phyloP scores from a whole-genome alignment of 2,888 invertebrate genomes.

The Agrochola circellaris region DNA sequence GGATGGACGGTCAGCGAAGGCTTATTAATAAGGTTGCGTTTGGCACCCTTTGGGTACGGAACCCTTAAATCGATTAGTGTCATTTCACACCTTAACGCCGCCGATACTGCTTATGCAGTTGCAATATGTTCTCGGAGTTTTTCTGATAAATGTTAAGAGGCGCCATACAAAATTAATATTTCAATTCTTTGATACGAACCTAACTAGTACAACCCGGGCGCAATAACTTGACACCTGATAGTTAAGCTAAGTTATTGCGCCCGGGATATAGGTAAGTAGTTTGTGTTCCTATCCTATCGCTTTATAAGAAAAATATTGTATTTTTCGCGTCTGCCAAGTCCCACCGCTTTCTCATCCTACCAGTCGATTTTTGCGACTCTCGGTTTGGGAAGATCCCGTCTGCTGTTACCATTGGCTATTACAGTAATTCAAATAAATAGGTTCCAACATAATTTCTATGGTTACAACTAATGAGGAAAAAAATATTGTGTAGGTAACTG shows the following conservation, averaged over 20 bases:
- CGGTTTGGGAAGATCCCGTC: not conserved
- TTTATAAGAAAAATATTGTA: not conserved
- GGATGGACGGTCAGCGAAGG: no score
- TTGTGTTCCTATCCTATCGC: not conserved
- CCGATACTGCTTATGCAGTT: not conserved
- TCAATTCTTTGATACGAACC: not conserved
- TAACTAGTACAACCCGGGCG: no score
- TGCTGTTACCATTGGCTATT: not conserved
- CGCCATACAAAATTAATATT: not conserved
- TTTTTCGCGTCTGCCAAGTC: not conserved
- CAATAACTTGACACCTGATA: no score
- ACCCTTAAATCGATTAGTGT: conserved; percentile 13
- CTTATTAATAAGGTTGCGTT: no score
- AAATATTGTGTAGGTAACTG: not conserved
- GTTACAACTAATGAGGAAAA: not conserved
- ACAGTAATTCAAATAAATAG: not conserved
- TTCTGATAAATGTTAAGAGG: not conserved
- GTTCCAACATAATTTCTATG: no score
- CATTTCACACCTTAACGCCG: conserved; percentile 37
- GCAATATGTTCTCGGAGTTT: not conserved
- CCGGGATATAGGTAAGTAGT: no score
- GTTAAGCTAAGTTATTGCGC: no score
- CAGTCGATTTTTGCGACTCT: not conserved
- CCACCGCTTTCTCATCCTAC: no score
- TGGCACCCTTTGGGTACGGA: no score